phyloP scores from a whole-genome alignment of 2,888 invertebrate species.

The Cerceris rybyensis region DNA sequence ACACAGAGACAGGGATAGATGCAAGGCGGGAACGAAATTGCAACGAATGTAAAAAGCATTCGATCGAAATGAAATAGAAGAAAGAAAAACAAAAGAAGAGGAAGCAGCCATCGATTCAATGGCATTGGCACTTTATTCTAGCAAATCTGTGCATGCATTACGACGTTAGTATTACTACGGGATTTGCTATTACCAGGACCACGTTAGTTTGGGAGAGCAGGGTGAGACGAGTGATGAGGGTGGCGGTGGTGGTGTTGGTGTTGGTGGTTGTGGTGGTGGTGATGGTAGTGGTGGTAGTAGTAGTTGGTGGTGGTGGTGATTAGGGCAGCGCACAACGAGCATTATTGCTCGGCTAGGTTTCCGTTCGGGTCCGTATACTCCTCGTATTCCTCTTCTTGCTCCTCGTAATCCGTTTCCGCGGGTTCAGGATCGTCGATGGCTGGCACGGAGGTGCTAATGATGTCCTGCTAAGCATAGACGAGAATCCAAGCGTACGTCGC shows the following conservation, averaged over 20 bases:
- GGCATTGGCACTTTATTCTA: constrained; percentile 10
- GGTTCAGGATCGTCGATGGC: constrained; percentile 84
- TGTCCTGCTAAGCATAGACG: constrained; percentile 75
- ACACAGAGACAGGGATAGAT: too few relatives aligned
- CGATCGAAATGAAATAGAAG: too few relatives aligned
- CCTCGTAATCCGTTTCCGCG: constrained; percentile 84
- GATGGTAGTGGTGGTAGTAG: constrained; percentile 56
- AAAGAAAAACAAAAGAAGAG: neutral
- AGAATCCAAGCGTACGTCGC: constrained; percentile 67
- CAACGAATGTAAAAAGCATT: too few relatives aligned
- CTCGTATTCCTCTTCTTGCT: constrained; percentile 84
- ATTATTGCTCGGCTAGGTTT: constrained; percentile 80
- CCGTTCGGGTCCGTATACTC: constrained; percentile 83
- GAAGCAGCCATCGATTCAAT: constrained; percentile 6
- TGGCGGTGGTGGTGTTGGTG: constrained; percentile 59
- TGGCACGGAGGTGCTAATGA: constrained; percentile 82
- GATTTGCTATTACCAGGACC: constrained; percentile 69
- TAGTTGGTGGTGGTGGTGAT: constrained; percentile 69
- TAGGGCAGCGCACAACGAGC: constrained; percentile 71
- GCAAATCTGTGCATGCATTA: constrained; percentile 39
- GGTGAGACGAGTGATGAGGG: constrained; percentile 66
- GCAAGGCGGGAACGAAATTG: too few relatives aligned
- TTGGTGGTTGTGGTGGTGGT: constrained; percentile 51
- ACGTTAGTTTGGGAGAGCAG: constrained; percentile 69
- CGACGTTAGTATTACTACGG: constrained; percentile 65